Base-by-base conservation (phyloP, 2,888 invertebrate species). In the Corythucha ciliata region DNA sequence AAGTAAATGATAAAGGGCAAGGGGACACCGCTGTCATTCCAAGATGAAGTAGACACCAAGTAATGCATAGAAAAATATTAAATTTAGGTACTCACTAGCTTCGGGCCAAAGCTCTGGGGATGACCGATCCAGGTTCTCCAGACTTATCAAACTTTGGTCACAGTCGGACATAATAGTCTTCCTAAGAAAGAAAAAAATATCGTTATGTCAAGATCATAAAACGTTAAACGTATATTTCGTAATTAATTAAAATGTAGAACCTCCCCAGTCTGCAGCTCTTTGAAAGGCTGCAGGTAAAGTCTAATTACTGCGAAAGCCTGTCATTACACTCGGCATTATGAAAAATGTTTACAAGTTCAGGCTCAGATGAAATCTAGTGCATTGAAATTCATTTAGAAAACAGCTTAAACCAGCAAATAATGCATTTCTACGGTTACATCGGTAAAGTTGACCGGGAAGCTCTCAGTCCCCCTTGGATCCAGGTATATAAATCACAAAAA, bases 31-130 rank as follows among this genome's bases (percentile, higher is more conserved):
- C 12, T 29, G 29, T 10, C 10, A 29, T 29, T 10, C 12, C 12
- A 29, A 10, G 12, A 29, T 12, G 12, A 29, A 29, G 12, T 29
- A 10, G 10, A 10, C 12, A 29, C 32, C 24, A 49, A 16, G 37
- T 34, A 47, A 26, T 48, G 16, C n/a, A 29, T n/a, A n/a, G n/a
- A 14, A 36, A 14, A 10, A 16, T 10, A 36, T 7, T 16, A 25
- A 21, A 27, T 20, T 10, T 14, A 5, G 53, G 48, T 50, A 72
- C 81, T 80, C 76, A 91, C 92, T 86, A 73, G 88, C 86, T 70
- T 93, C 92, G 21, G 93, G 93, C 94, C 94, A 96, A 63, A 94
- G 70, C 67, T 94, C 92, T 26, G 94, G 94, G 2, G 94, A 94
- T n/a, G 88, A 80, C 61, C 94, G 77, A 69, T 92, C 92, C 62